Evolutionary conservation across 1,140 invertebrate genomes (phyloP).

Genomic region (Mizuhopecten yessoensis): DNA sequence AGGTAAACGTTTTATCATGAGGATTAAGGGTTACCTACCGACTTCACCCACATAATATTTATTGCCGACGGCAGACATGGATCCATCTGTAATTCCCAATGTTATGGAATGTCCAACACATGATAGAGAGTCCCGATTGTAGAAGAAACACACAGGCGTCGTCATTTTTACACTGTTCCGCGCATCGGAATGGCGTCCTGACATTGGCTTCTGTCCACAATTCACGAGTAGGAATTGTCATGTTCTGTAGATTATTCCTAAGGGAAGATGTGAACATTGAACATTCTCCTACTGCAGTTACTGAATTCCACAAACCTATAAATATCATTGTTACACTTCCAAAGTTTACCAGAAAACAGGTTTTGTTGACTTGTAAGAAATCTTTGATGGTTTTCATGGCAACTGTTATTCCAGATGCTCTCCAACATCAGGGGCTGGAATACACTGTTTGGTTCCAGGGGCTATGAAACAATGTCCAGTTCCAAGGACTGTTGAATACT

Average conservation of each 20-base stretch:
- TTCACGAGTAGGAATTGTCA: background rate
- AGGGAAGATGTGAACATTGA: background rate
- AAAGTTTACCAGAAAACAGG: background rate
- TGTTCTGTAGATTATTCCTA: background rate
- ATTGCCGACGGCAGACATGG: background rate
- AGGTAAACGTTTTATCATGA: no score
- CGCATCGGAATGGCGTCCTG: background rate
- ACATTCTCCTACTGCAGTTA: background rate
- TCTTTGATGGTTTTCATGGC: background rate
- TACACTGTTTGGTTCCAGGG: no score
- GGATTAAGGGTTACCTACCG: background rate
- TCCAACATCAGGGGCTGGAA: background rate
- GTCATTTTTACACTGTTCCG: background rate
- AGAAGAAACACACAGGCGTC: background rate
- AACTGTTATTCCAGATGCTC: background rate
- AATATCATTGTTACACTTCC: background rate
- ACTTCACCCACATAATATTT: background rate
- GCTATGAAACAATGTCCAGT: no score
- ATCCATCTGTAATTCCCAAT: background rate
- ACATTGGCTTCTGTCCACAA: background rate
- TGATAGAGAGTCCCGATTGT: background rate
- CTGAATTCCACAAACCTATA: background rate
- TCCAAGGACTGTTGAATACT: no score
- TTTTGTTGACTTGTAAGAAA: background rate
- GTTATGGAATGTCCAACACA: background rate